phyloP scores from a whole-genome alignment of 2,113 vertebrate species.

The Sarotherodon lohbergeri region DNA sequence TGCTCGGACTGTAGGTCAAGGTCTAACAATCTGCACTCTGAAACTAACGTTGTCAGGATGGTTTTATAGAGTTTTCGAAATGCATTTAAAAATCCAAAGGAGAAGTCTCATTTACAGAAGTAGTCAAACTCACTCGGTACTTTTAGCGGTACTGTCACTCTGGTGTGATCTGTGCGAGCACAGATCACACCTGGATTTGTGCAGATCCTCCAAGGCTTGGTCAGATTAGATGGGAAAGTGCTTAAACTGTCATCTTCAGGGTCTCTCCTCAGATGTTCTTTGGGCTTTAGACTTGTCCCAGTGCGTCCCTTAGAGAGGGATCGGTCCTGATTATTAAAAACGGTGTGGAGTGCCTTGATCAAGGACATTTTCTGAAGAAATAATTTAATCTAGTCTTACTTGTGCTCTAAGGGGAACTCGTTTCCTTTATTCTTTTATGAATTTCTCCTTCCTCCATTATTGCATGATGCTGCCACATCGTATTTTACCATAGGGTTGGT shows the following conservation, averaged over 20 bases:
- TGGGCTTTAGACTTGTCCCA: background rate
- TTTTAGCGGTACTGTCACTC: fast-evolving
- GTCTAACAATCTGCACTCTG: background rate
- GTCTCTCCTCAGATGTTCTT: background rate
- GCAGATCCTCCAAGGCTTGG: background rate
- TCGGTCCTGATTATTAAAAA: background rate
- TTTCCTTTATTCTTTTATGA: background rate
- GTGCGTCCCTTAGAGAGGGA: background rate
- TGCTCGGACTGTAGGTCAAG: background rate
- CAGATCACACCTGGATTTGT: background rate
- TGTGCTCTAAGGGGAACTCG: background rate
- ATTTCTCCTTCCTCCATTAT: background rate
- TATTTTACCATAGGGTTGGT: background rate
- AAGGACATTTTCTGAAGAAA: background rate
- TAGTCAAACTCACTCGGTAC: background rate
- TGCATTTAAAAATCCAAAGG: background rate
- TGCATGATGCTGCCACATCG: background rate
- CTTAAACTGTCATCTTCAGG: background rate
- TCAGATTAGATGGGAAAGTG: background rate
- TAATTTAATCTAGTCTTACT: fast-evolving
- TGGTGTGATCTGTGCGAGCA: background rate
- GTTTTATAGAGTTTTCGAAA: background rate
- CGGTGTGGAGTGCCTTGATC: background rate
- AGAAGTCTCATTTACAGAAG: background rate
- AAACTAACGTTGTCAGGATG: background rate